Evolutionary conservation across 2,797 vertebrate species (phyloP).

Genomic region (Typhlichthys eigenmanni): DNA sequence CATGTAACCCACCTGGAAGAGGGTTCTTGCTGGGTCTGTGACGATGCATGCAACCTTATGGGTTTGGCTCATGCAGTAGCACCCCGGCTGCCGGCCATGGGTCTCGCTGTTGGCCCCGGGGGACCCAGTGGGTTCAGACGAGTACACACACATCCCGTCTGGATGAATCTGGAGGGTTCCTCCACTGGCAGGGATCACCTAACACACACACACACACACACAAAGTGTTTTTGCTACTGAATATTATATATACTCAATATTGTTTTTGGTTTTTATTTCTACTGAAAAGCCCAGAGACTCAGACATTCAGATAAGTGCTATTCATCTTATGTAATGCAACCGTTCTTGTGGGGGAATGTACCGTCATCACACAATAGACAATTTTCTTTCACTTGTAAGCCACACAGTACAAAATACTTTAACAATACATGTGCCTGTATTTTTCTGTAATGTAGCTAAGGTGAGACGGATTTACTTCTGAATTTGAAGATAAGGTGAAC

Average conservation of each 20-base stretch:
- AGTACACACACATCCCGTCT: constrained; percentile 82
- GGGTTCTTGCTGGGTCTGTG: constrained; percentile 82
- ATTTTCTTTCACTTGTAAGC: too few relatives aligned
- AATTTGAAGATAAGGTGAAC: too few relatives aligned
- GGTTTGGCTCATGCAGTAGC: constrained; percentile 85
- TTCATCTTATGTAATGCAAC: too few relatives aligned
- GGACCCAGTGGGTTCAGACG: constrained; percentile 38
- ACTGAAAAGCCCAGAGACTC: too few relatives aligned
- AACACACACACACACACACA: constrained; percentile 8
- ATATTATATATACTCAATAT: too few relatives aligned
- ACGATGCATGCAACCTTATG: constrained; percentile 78
- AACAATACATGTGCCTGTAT: neutral
- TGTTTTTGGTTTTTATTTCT: too few relatives aligned
- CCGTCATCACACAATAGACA: too few relatives aligned
- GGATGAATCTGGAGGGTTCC: constrained; percentile 82
- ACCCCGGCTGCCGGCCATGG: constrained; percentile 63
- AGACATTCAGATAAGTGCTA: too few relatives aligned
- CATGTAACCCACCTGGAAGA: constrained; percentile 82
- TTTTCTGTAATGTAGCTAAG: too few relatives aligned
- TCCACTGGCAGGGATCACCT: constrained; percentile 80
- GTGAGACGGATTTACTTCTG: too few relatives aligned
- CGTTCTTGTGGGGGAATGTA: too few relatives aligned
- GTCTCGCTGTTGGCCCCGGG: constrained; percentile 19
- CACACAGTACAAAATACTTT: neutral
- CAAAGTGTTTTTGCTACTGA: neutral